A percentile compares a stretch with the other conserved stretches of the same genome.
Evolutionary conservation across 2,797 vertebrate species (phyloP).

Genomic region (Kryptopterus vitreolus): DNA sequence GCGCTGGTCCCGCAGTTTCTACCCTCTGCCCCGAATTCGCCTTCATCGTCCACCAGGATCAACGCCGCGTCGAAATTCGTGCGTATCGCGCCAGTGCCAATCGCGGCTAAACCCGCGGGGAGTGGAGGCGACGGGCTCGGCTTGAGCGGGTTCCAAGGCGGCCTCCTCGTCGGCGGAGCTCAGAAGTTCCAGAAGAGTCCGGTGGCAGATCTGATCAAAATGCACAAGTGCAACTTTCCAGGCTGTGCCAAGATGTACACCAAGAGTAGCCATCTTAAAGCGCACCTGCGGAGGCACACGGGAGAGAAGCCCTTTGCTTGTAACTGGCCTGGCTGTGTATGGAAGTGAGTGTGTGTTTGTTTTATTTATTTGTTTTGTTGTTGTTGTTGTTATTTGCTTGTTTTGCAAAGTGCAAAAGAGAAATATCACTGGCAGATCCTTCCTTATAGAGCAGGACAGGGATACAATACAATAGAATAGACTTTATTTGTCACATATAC

Average conservation of each 20-base stretch:
- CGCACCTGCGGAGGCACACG: conserved; percentile 91
- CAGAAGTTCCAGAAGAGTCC: conserved; percentile 93
- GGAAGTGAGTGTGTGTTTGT: conserved; percentile 82
- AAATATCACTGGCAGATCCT: conserved; percentile 44
- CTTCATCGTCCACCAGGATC: conserved; percentile 63
- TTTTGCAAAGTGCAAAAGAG: neutral
- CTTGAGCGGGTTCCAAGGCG: conserved; percentile 69
- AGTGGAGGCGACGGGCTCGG: conserved; percentile 69
- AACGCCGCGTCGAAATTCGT: conserved; percentile 87
- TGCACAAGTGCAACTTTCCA: conserved; percentile 94
- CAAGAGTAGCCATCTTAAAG: conserved; percentile 96
- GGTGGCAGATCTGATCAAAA: conserved; percentile 94
- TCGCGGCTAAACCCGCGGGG: conserved; percentile 86
- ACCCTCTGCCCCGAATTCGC: conserved; percentile 65
- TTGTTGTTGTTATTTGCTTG: neutral
- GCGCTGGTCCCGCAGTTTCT: conserved; percentile 89
- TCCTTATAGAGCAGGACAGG: conserved; percentile 52
- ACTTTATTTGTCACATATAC: too few species aligned
- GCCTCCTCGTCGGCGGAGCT: conserved; percentile 77
- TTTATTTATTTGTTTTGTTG: neutral
- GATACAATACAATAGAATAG: too few species aligned
- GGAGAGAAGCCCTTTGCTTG: conserved; percentile 96
- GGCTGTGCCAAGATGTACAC: conserved; percentile 97
- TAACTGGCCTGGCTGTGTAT: conserved; percentile 92
- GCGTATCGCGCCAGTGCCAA: conserved; percentile 90